Conservation (phyloP, 2,797 vertebrate genomes). For the Hipposideros larvatus region DNA sequence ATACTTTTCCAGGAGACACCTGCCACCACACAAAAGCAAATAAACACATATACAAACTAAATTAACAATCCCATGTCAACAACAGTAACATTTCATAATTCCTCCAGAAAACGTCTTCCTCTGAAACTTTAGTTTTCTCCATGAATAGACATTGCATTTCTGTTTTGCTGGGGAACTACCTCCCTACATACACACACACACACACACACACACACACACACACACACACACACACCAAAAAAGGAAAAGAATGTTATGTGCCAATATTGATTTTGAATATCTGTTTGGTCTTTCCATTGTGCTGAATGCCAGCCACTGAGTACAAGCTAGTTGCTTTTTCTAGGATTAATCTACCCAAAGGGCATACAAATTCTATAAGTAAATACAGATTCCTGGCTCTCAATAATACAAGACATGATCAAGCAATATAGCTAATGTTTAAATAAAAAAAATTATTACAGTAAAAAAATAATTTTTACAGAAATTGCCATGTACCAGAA, state of each 20-base stretch:
- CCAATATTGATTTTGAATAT: neutral
- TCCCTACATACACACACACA: no score
- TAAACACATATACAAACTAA: neutral
- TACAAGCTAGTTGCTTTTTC: neutral
- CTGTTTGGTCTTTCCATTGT: neutral
- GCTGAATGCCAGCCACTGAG: neutral
- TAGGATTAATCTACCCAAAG: neutral
- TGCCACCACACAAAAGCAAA: neutral
- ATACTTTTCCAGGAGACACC: neutral
- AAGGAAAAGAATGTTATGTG: neutral
- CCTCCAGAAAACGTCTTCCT: neutral
- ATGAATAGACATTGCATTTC: neutral
- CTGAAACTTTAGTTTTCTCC: neutral
- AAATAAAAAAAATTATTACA: no score
- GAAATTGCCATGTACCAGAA: no score
- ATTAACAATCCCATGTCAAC: neutral
- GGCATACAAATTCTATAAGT: neutral
- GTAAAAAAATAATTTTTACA: no score
- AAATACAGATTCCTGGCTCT: neutral
- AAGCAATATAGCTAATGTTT: no score
- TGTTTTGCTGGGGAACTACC: neutral
- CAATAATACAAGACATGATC: neutral
- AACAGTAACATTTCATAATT: neutral
- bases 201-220: rapidly evolving
- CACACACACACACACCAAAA: neutral